A percentile compares a stretch with the other conserved stretches of the same genome.
These are phyloP conservation scores for Trissolcus brochymenae DNA, from an alignment of 2,888 invertebrate genomes.

Conservation along the genomic window DNA sequence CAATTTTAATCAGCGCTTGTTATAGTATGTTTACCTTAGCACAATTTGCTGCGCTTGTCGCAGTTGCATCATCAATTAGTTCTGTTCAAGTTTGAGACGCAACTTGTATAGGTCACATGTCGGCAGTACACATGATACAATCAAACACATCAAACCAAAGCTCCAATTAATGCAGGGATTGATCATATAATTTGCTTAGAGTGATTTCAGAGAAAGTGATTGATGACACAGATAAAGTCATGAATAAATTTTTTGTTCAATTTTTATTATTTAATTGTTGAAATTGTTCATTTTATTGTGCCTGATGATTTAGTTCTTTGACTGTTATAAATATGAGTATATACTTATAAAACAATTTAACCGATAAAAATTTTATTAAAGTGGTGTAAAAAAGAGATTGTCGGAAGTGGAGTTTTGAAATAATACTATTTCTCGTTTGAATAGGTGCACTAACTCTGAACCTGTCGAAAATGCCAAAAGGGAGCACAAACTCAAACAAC, in stretches of 20 bases:
- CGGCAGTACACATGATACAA: conserved; percentile 16
- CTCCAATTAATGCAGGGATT: not conserved
- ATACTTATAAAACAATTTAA: no score
- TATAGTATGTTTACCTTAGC: conserved; percentile 9
- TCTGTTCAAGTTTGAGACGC: conserved; percentile 26
- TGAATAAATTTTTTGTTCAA: not conserved
- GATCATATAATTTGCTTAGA: not conserved
- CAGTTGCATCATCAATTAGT: conserved; percentile 38
- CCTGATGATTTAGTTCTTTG: no score
- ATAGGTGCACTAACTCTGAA: conserved; percentile 81
- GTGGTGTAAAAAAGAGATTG: conserved; percentile 20
- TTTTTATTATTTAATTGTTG: not conserved
- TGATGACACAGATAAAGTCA: not conserved
- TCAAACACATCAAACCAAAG: not conserved
- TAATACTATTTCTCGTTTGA: conserved; percentile 46
- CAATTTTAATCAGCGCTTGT: not conserved
- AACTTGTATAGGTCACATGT: conserved; percentile 21
- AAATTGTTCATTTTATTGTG: no score
- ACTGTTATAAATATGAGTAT: no score
- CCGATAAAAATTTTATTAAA: no score
- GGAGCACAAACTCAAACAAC: conserved; percentile 76
- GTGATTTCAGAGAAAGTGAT: not conserved
- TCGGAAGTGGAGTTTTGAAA: conserved; percentile 32
- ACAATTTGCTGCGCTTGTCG: conserved; percentile 14
- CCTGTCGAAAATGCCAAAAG: conserved; percentile 80